Conservation (phyloP, 2,113 vertebrate species). For the Crocuta crocuta region DNA sequence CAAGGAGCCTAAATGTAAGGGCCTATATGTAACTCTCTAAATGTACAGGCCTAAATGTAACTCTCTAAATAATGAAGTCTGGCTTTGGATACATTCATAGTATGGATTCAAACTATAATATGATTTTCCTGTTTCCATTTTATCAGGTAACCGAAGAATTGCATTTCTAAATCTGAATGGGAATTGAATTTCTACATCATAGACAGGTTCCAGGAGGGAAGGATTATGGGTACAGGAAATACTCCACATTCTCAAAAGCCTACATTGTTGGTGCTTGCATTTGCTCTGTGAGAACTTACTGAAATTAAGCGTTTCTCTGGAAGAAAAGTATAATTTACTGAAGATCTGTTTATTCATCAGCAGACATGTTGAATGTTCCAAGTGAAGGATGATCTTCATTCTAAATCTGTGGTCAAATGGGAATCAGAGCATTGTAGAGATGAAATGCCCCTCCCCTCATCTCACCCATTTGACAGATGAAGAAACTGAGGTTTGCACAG, state of each 20-base stretch:
- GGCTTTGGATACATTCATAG: background rate
- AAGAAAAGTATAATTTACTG: conserved; percentile 49
- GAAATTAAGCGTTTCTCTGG: conserved; percentile 52
- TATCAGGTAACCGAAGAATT: conserved; percentile 36
- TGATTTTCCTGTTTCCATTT: background rate
- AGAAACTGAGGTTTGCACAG: conserved; percentile 45
- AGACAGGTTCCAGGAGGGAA: conserved; percentile 19
- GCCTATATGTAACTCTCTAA: background rate
- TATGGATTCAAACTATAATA: background rate
- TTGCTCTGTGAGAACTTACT: conserved; percentile 61
- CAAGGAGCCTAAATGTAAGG: background rate
- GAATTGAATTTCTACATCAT: conserved; percentile 13
- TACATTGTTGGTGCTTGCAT: conserved; percentile 28
- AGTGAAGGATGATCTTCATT: conserved; percentile 34
- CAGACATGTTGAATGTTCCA: conserved; percentile 29
- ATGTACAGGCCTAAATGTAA: background rate
- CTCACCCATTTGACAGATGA: conserved; percentile 4
- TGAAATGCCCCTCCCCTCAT: background rate
- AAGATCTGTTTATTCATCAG: conserved; percentile 48
- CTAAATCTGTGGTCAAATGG: conserved; percentile 20
- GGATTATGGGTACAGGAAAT: conserved; percentile 69
- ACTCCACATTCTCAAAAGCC: conserved; percentile 71
- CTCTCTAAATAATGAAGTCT: background rate
- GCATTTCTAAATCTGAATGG: conserved; percentile 1
- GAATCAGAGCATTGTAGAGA: background rate